phyloP scores from a whole-genome alignment of 2,888 invertebrate genomes.

The Drosophila prolongata region DNA sequence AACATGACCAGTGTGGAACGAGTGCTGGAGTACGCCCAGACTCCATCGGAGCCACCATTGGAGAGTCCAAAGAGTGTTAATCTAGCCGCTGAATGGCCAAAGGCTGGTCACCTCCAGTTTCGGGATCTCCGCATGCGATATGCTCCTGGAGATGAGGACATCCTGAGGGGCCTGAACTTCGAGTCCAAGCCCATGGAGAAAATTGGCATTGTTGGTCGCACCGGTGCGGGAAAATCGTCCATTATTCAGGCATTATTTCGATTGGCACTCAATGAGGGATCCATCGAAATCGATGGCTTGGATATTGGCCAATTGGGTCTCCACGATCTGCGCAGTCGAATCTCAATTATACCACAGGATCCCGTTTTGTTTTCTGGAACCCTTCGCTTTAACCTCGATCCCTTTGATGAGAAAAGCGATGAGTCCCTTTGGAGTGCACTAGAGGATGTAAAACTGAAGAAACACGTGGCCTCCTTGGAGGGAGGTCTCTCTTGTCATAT shows the following conservation, averaged over 20 bases:
- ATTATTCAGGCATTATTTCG: conserved; percentile 93
- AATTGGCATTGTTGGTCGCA: conserved; percentile 94
- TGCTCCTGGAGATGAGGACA: conserved; percentile 87
- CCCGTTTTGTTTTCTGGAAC: conserved; percentile 93
- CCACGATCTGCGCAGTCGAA: conserved; percentile 90
- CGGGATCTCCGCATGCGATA: conserved; percentile 89
- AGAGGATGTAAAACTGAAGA: conserved; percentile 91
- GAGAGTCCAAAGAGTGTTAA: conserved; percentile 82
- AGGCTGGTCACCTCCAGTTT: conserved; percentile 88
- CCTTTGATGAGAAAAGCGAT: conserved; percentile 90
- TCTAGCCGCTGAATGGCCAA: conserved; percentile 88
- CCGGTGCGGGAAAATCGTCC: conserved; percentile 94
- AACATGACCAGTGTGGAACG: conserved; percentile 94
- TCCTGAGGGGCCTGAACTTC: conserved; percentile 90
- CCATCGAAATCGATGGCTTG: conserved; percentile 90
- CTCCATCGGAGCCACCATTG: conserved; percentile 87
- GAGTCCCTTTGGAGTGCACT: conserved; percentile 91
- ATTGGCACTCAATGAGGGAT: conserved; percentile 90
- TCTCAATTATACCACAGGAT: conserved; percentile 97
- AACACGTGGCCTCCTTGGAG: conserved; percentile 87
- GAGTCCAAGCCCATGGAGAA: conserved; percentile 85
- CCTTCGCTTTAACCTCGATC: conserved; percentile 93
- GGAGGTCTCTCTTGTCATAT: conserved; percentile 87
- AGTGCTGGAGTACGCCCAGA: conserved; percentile 90
- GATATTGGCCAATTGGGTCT: conserved; percentile 89